Evolutionary conservation across 2,888 invertebrate genomes (phyloP).

Genomic region (Pseudoips prasinana): DNA sequence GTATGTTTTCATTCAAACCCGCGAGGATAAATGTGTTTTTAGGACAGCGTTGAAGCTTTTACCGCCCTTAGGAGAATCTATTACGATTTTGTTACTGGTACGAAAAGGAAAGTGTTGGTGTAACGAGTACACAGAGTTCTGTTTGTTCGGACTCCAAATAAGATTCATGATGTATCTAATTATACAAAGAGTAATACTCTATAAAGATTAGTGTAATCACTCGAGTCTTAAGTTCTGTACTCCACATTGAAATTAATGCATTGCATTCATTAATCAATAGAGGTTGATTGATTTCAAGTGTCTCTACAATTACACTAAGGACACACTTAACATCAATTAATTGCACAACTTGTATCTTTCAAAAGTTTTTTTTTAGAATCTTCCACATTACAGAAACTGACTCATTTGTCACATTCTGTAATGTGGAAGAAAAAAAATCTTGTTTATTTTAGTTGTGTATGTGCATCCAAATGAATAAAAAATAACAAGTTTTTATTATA

Average conservation of each 20-base stretch:
- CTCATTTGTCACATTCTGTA: no score
- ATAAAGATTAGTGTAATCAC: slow-evolving; percentile 5
- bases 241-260: slow-evolving; percentile 39
- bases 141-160: slow-evolving; percentile 9
- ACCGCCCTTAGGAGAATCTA: slow-evolving; percentile 14
- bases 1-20: slow-evolving; percentile 63
- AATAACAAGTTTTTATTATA: no score
- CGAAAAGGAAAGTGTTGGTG: background rate
- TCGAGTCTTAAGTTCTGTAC: slow-evolving; percentile 15
- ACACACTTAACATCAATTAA: slow-evolving; percentile 32
- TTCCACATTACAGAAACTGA: no score
- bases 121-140: no score
- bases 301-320: slow-evolving; percentile 30
- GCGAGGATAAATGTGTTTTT: slow-evolving; percentile 59
- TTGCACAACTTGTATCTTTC: slow-evolving; percentile 14
- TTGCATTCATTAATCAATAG: slow-evolving; percentile 42
- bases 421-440: no score
- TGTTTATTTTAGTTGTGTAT: no score
- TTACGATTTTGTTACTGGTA: background rate
- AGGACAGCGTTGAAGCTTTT: slow-evolving; percentile 38
- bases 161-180: slow-evolving; percentile 3
- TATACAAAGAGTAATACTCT: slow-evolving; percentile 5
- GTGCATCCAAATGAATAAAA: no score
- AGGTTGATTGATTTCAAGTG: slow-evolving; percentile 68
- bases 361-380: no score